phyloP scores from a whole-genome alignment of 2,113 vertebrate genomes.

The Morphnarchus princeps region DNA sequence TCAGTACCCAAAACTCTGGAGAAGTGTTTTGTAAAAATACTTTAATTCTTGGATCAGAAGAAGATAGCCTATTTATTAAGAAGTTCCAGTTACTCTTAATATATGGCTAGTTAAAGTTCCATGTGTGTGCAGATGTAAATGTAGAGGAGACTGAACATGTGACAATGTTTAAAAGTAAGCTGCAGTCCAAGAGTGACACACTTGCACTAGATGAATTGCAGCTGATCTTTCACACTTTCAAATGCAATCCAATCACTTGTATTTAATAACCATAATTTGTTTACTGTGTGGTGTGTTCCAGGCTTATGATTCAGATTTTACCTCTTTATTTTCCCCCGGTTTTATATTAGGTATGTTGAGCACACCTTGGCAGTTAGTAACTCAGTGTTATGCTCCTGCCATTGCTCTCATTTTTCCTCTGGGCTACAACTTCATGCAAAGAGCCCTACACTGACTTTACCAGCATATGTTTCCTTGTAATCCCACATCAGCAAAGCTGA shows the following conservation, averaged over 20 bases:
- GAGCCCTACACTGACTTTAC: background rate
- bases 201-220: background rate
- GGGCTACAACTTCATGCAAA: background rate
- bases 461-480: background rate
- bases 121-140: background rate
- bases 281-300: background rate
- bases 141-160: background rate
- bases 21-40: background rate
- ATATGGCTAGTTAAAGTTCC: background rate
- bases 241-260: background rate
- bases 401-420: background rate
- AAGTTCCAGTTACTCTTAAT: background rate
- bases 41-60: background rate
- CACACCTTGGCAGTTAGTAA: background rate
- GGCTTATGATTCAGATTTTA: background rate
- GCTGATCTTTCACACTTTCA: background rate
- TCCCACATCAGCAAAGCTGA: background rate
- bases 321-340: background rate
- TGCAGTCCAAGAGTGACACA: background rate
- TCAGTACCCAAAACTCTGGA: background rate
- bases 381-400: background rate
- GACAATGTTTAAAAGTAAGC: background rate
- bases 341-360: background rate
- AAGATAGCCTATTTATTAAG: background rate
- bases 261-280: background rate